Evolutionary conservation across 2,797 vertebrate genomes (phyloP), one percentile per base, ranked within the genome.

Genomic region (Linurgus olivaceus): DNA sequence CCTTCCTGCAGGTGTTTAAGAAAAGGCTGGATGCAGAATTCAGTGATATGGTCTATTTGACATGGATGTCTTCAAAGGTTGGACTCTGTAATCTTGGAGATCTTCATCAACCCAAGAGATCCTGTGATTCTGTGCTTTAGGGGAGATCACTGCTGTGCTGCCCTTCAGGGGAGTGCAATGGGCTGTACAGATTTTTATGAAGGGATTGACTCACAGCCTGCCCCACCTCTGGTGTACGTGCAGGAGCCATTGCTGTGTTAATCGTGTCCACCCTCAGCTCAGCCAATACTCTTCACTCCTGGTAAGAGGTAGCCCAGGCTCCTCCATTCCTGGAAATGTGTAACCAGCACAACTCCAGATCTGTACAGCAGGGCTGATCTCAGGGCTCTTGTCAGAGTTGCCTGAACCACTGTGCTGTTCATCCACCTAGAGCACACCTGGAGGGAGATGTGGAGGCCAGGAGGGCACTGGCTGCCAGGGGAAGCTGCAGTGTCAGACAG

Each of bases 151-250:
- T 3, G 9, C 18, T 2, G 2, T 70, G 29, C 16, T 2, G 3
- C 24, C 1, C 0, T 31, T 37, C 24, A 37, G 28, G 28, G 37
- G 13, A 40, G 18, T 0, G 4, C 37, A 31, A 9, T n/a, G 33
- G 40, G 9, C 48, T 55, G n/a, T 9, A 21, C 17, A 47, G 18
- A 35, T 17, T 58, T 86, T 66, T 24, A 51, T 5, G 8, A 31
- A 2, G 1, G n/a, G 33, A 38, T 6, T 66, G 44, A 62, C 38
- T 83, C 11, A 3, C 3, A 48, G 50, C 62, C 28, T 58, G 66
- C 21, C 16, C 20, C 23, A 38, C 48, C 28, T 52, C 58, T 26
- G 19, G 24, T 38, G 38, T 71, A 24, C 4, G 28, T 78, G 54
- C 82, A 52, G 44, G 59, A 58, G n/a, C n/a, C 9, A 25, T 5